Evolutionary conservation across 2,113 vertebrate species (phyloP).

Genomic region (Rhabdornis inornatus): DNA sequence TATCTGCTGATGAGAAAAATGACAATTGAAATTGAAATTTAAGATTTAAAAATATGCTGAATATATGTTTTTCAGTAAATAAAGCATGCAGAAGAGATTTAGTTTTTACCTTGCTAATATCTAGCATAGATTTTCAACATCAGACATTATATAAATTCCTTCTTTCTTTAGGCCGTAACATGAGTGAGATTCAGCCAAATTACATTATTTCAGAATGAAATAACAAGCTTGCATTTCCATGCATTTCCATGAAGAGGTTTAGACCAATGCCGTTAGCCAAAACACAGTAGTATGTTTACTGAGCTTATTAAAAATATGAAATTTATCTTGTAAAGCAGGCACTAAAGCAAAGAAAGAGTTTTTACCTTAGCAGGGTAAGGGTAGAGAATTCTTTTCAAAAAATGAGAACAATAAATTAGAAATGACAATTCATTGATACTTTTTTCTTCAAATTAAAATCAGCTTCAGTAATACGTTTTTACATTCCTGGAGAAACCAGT

Average conservation of each 20-base stretch:
- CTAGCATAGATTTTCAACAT: neutral
- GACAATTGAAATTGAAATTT: neutral
- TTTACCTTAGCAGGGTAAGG: neutral
- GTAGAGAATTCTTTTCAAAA: neutral
- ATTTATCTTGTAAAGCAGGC: neutral
- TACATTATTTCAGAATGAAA: neutral
- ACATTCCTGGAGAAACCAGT: neutral
- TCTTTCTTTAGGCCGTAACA: neutral
- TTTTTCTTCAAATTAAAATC: conserved; percentile 35
- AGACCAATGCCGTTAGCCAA: neutral
- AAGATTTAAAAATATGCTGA: neutral
- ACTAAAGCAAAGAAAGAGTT: neutral
- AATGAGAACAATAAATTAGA: neutral
- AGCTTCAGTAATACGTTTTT: neutral
- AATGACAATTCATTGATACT: neutral
- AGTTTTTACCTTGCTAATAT: neutral
- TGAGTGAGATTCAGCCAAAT: neutral
- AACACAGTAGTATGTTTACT: neutral
- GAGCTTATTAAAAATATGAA: neutral
- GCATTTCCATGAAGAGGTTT: neutral
- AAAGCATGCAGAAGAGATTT: neutral
- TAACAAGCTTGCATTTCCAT: neutral
- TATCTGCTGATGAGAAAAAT: neutral
- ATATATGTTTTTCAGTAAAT: neutral
- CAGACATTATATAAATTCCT: neutral